Evolutionary conservation across 2,113 vertebrate genomes (phyloP), one percentile per base, ranked within the genome.

Genomic region (Eublepharis macularius): DNA sequence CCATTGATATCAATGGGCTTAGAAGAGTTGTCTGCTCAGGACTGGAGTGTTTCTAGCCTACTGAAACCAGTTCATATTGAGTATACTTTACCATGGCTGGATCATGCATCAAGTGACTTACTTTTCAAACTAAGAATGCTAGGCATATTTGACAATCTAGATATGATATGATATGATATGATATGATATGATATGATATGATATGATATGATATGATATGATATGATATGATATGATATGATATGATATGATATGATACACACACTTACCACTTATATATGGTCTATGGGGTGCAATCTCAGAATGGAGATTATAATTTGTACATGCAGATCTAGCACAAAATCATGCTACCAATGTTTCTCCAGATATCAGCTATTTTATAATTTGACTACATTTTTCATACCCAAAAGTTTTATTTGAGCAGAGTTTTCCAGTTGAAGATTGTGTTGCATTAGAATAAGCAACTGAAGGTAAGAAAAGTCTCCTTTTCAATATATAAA

Each of bases 401-500:
- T 66, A 19, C 10, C 75, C 32, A 47, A 2, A 75, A 60, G 57
- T 63, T 81, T 75, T 65, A 80, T 19, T 5, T 65, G 19, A 65
- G 66, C 5, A 0, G 0, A 69, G 16, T 45, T 86, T 45, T 26
- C 16, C 77, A 77, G 17, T 77, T 86, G 21, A 78, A 57, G 39
- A 39, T 6, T 1, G 12, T 14, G 74, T 5, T 0, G 0, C 16
- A 54, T 32, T 79, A n/a, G 16, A 89, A 73, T 29, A 51, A 34
- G 43, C 3, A 65, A n/a, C 45, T 60, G 75, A 76, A 63, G 63
- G 29, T 8, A 41, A 57, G 70, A 26, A 0, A 39, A 41, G 39
- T 24, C 60, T 1, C 12, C 75, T 83, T 73, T 72, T 68, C 0
- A 0, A 6, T 19, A 14, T 8, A 2, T 13, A 26, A 43, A 12